Base-by-base conservation (phyloP, 2,888 invertebrate species). In the Ichneumoninae sp. region DNA sequence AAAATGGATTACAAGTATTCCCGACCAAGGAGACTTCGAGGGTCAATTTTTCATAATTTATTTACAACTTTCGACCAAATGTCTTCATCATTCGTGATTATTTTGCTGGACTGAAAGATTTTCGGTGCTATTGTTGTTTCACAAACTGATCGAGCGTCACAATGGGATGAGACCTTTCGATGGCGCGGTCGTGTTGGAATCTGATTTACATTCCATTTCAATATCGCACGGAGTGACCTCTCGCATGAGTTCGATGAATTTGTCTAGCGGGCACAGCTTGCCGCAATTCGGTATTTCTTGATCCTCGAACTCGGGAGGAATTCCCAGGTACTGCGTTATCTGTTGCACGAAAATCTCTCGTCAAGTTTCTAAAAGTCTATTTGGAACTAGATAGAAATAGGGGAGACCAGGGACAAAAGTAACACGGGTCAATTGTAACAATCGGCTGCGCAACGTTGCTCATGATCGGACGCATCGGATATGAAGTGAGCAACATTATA, bases 241-340 rank as follows among this genome's bases (percentile, higher is more conserved):
- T 88, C 94, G 94, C 13, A 95, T 94, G 16, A 95, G 91, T 7
- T 88, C 86, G 8, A 94, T 88, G 87, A 95, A 95, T 54, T 92
- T 93, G 13, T 95, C 93, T 77, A 95, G 94, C 66, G 95, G 94
- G 88, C 96, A 96, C 8, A 94, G 89, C 3, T 89, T 79, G 1
- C 94, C 94, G 88, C 95, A 96, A 1, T 94, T 95, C 0, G 93
- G 93, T 52, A 96, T 92, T 0, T 92, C 91, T 40, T 95, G 90
- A 0, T 93, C 86, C 60, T 91, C 88, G 0, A 92, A 93, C 5
- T 93, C 92, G 0, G 94, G 92, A 0, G 94, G 94, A 0, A 94
- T 94, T 36, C 94, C 93, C n/a, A 90, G 89, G 16, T 94, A 89
- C 87, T 95, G 95, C n/a, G 94, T 92, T 65, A 95, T 93, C 95